A percentile compares a stretch with the other conserved stretches of the same genome.
Evolutionary conservation across 1,140 invertebrate species (phyloP).

Genomic region (Drosophila rufa): DNA sequence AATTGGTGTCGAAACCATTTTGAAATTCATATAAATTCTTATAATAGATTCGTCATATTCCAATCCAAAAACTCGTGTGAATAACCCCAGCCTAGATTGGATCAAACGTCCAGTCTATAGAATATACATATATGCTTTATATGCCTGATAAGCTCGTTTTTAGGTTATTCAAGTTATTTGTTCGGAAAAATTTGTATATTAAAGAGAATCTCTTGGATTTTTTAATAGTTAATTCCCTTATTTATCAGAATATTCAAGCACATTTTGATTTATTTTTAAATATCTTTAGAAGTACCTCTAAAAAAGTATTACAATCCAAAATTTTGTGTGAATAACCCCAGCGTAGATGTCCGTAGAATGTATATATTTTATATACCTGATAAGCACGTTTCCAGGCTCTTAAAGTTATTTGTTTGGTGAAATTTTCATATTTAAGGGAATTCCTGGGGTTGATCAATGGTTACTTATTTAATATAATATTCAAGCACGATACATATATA

Average conservation of each 20-base stretch:
- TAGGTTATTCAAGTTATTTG: background rate
- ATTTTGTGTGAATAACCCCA: constrained; percentile 25
- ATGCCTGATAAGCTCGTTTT: background rate
- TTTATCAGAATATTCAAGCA: background rate
- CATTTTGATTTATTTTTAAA: background rate
- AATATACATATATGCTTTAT: background rate
- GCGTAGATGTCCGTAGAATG: background rate
- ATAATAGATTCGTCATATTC: constrained; percentile 35
- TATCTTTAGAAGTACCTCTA: background rate
- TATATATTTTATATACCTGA: constrained; percentile 6
- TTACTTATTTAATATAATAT: too few species aligned
- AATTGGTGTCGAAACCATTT: constrained; percentile 54
- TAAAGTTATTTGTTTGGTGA: background rate
- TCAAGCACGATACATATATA: too few species aligned
- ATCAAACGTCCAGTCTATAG: background rate
- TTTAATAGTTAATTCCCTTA: background rate
- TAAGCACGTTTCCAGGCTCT: background rate
- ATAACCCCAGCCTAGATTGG: constrained; percentile 22
- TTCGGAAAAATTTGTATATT: background rate
- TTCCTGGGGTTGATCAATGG: background rate
- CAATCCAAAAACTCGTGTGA: constrained; percentile 7
- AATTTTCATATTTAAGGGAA: background rate
- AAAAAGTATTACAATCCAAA: background rate
- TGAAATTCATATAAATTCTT: constrained; percentile 21
- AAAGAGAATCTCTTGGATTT: background rate